Evolutionary conservation across 2,113 vertebrate genomes (phyloP), one percentile per base, ranked within the genome.

Genomic region (Psilopogon haemacephalus): DNA sequence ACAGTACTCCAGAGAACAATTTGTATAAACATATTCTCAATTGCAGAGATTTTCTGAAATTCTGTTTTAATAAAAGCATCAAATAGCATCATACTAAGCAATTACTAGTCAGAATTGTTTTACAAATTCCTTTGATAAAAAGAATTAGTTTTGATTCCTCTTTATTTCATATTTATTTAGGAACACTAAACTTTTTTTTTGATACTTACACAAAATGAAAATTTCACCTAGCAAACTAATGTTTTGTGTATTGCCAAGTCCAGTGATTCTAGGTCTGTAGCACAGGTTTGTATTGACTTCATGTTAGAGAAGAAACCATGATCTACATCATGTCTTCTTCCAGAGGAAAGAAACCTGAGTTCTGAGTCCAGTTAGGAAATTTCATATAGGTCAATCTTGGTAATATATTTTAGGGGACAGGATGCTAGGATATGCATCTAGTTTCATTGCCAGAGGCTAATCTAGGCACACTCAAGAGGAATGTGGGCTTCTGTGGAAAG

Each of bases 71-170:
- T 75, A 82, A 55, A 87, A 88, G 11, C 23, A 52, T 70, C 35
- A 86, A 79, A 86, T 52, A 70, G 5, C 2, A 52, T 24, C 3
- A n/a, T 48, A 32, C 35, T 24, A 3, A 72, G 72, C 70, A 69
- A 69, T 2, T 38, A 3, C 4, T 40, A 35, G 4, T 27, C 35
- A 70, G 50, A 60, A n/a, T 0, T 35, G 38, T n/a, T 62, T 8
- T 74, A 78, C 7, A 65, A 64, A n/a, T 46, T 5, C 12, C 26
- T 79, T n/a, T 16, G 48, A 52, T 6, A 26, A 54, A 75, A 79
- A 0, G 1, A 56, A 44, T 14, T 33, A 30, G 1, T 10, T 69
- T 88, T 62, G 3, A 38, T 85, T 38, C 1, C 1, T 60, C 5
- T 59, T 76, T 67, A 48, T 81, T 59, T 78, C 74, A 15, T 38